phyloP scores from a whole-genome alignment of 2,888 invertebrate genomes.

The Zaprionus lineosus region DNA sequence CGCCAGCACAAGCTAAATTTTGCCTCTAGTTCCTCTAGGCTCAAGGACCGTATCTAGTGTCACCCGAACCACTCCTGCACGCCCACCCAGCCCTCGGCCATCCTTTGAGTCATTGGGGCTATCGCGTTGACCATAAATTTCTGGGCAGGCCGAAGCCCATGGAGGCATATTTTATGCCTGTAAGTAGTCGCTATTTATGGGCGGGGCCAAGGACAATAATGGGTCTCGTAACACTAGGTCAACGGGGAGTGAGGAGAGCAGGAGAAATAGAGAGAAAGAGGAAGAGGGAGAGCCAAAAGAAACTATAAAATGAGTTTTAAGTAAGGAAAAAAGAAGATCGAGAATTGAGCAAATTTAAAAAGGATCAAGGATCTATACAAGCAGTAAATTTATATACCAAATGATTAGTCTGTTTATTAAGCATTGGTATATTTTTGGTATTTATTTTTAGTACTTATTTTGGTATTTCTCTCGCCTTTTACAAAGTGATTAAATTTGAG shows the following conservation, averaged over 20 bases:
- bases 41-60: constrained; percentile 8
- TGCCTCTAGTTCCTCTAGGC: background rate
- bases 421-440: no score
- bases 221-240: constrained; percentile 30
- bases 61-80: background rate
- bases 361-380: no score
- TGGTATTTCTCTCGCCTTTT: no score
- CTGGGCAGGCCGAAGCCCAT: constrained; percentile 26
- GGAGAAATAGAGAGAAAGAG: background rate
- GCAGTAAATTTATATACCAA: no score
- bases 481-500: no score
- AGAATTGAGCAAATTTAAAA: no score
- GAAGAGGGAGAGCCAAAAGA: background rate
- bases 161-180: constrained; percentile 58
- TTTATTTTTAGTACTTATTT: no score
- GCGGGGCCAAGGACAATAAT: constrained; percentile 24
- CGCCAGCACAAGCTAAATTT: constrained; percentile 17
- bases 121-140: constrained; percentile 67
- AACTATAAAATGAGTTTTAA: no score
- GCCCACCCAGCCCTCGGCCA: background rate
- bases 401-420: no score
- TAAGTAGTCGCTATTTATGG: constrained; percentile 60
- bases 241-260: background rate
- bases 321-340: no score
- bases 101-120: constrained; percentile 16